Base-by-base conservation (phyloP, 2,113 vertebrate species). In the Planiliza haematocheilus region DNA sequence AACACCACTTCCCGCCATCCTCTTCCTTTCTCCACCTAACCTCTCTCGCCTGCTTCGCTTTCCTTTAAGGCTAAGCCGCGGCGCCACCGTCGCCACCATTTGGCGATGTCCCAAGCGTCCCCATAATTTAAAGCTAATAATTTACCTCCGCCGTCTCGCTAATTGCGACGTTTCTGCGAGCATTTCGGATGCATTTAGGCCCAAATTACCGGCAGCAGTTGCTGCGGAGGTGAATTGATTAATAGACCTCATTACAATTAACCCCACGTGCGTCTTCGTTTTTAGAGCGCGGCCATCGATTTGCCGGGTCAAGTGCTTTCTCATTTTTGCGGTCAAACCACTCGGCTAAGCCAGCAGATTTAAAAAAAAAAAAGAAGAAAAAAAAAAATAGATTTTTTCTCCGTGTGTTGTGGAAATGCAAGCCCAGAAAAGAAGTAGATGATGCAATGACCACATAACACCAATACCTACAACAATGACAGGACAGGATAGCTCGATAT, bases 191-290 rank as follows among this genome's bases (percentile, higher is more conserved):
- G 72, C 67, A 50, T 84, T 88, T 78, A 68, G 71, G 71, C 59
- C 24, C 68, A 75, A 87, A 88, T 87, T 83, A 83, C 60, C 77
- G 55, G 37, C 79, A 79, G 77, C 77, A 58, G 70, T 81, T 58
- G 61, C 57, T 46, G 64, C 67, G 42, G 76, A 53, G 71, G 70
- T 64, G 45, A 83, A 85, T 84, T 84, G 85, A 91, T 90, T 79
- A 82, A 74, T 57, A 62, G 52, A 64, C 63, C 81, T 83, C 46
- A 38, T 84, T 66, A 52, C 82, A 85, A 88, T 89, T 86, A 89
- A 89, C 81, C 80, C 69, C 66, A n/a, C 24, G 61, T 68, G 69
- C 59, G 21, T 86, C 79, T 70, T 87, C 72, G 74, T 83, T 73
- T 79, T 77, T 53, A 52, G 73, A 82, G 82, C 75, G 42, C 42